Evolutionary conservation across 2,888 invertebrate genomes (phyloP).

Genomic region (Smittia aterrima): DNA sequence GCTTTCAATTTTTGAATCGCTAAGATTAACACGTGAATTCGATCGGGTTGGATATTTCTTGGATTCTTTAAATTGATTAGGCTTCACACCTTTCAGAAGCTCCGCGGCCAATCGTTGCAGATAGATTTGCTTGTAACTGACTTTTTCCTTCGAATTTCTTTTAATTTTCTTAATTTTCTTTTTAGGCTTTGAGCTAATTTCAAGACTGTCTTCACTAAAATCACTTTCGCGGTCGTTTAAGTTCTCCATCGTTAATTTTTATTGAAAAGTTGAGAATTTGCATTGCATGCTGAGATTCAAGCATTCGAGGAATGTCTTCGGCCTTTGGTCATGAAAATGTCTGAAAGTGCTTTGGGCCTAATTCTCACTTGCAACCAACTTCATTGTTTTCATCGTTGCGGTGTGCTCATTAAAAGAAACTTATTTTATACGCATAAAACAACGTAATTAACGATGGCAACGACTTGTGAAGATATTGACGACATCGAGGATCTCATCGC

Average conservation of each 20-base stretch:
- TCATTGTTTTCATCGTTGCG: neutral
- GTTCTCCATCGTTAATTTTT: neutral
- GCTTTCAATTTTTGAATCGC: neutral
- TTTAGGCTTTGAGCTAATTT: neutral
- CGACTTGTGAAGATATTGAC: neutral
- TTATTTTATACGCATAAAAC: neutral
- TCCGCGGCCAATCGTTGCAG: neutral
- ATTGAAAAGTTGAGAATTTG: neutral
- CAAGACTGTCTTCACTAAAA: neutral
- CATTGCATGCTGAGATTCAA: neutral
- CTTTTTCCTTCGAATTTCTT: neutral
- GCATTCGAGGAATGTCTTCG: no score
- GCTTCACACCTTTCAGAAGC: neutral
- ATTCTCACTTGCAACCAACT: no score
- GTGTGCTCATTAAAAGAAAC: neutral
- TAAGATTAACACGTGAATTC: neutral
- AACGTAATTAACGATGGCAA: neutral
- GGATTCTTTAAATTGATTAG: neutral
- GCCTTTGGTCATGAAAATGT: no score
- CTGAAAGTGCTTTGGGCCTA: no score
- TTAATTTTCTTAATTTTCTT: neutral
- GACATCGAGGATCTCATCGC: slow-evolving; percentile 85
- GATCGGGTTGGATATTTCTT: neutral
- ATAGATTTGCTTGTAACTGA: neutral
- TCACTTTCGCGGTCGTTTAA: neutral